Conservation (phyloP, 2,888 invertebrate species). For the Tachina lurida region DNA sequence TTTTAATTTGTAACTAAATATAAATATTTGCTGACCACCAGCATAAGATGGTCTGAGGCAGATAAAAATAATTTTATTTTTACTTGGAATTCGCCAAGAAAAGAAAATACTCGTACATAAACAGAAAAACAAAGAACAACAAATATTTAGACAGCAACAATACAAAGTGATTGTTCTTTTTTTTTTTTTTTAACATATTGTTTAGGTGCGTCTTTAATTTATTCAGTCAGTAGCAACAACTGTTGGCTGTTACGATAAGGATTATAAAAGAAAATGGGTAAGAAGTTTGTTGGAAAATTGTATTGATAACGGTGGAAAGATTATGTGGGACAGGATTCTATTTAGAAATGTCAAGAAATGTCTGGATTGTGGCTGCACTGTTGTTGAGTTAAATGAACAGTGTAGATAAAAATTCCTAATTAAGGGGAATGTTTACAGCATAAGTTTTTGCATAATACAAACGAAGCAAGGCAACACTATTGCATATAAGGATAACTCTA, state of each 20-base stretch:
- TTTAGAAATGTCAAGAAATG: neutral
- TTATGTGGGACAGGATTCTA: slow-evolving; percentile 4
- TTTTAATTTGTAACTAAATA: slow-evolving; percentile 23
- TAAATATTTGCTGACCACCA: slow-evolving; percentile 48
- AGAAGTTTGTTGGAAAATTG: neutral
- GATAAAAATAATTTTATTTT: slow-evolving; percentile 50
- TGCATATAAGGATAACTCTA: too few relatives aligned
- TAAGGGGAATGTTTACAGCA: neutral
- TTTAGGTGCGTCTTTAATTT: slow-evolving; percentile 33
- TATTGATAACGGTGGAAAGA: neutral
- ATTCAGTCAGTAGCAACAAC: neutral
- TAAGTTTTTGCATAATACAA: too few relatives aligned
- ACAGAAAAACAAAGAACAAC: neutral
- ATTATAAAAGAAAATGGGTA: neutral
- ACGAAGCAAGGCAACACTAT: neutral
- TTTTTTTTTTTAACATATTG: neutral
- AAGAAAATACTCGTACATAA: neutral
- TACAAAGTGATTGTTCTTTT: neutral
- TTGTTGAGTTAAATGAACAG: neutral
- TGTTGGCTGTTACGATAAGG: slow-evolving; percentile 23
- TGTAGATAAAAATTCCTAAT: neutral
- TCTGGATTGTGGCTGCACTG: neutral
- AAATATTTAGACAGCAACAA: neutral
- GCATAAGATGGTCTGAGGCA: slow-evolving; percentile 41
- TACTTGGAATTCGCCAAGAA: slow-evolving; percentile 20